A percentile compares a stretch with the other conserved stretches of the same genome.
Conservation (phyloP, 2,113 vertebrate genomes). For the Ciconia maguari region DNA sequence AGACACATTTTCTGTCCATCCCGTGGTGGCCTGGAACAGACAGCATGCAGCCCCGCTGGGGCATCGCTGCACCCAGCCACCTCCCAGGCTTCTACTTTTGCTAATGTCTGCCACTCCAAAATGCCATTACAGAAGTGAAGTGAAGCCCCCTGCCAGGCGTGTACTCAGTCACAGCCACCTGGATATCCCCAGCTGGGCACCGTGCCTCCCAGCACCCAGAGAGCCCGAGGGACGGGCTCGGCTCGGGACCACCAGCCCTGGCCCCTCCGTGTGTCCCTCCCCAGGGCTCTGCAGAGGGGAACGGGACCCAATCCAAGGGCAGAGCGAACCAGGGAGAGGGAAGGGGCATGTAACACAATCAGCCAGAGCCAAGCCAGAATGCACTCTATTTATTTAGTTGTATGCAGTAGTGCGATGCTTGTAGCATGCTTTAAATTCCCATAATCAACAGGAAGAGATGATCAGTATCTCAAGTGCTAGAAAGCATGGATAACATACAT, state of each 20-base stretch:
- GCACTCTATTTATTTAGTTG: background rate
- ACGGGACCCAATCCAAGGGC: accelerated
- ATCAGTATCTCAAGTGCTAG: background rate
- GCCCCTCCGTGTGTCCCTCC: background rate
- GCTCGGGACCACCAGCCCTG: background rate
- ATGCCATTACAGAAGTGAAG: background rate
- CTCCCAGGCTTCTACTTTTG: background rate
- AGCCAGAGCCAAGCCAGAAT: background rate
- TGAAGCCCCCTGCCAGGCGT: background rate
- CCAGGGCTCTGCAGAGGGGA: background rate
- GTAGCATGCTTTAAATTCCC: background rate
- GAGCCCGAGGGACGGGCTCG: accelerated
- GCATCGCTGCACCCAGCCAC: background rate
- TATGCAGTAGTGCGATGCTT: background rate
- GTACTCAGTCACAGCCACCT: background rate
- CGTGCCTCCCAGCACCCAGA: background rate
- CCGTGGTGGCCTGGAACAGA: background rate
- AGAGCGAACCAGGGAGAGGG: background rate
- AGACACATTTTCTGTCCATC: background rate
- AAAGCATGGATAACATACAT: background rate
- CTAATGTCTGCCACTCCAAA: background rate
- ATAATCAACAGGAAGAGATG: background rate
- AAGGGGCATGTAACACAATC: background rate
- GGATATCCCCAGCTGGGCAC: background rate
- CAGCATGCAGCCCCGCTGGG: background rate